Evolutionary conservation across 2,888 invertebrate species (phyloP), one percentile per base, ranked within the genome.

Genomic region (Horisme vitalbata): DNA sequence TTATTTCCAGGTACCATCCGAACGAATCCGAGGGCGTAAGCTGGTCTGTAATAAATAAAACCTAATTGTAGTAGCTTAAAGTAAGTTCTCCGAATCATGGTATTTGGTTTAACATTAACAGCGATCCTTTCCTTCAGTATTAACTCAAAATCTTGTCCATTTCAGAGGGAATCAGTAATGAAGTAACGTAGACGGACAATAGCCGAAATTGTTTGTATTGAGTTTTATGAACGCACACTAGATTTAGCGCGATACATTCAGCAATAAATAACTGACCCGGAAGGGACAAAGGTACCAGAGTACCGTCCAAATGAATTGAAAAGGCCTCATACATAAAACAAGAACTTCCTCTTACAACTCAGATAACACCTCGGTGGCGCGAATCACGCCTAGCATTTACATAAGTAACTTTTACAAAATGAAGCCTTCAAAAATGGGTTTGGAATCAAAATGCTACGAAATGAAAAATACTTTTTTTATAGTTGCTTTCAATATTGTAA

Each of bases 191-290:
- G 45, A 52, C 44, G 55, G 60, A 67, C 63, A 67, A 63, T 62
- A 57, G 62, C 44, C 59, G 61, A 65, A 57, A 71, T 70, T 69
- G 69, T 67, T 68, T 65, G 61, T 68, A 63, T 70, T 60, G 61
- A 67, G 63, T 61, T 68, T 65, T 71, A 71, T 71, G 71, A 77
- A 75, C 75, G 77, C 69, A 70, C 68, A 71, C 70, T 73, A 71
- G 74, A 80, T 80, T 80, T 80, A 80, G 73, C 78, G 75, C 68
- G 77, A 81, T 80, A 84, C 79, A 82, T 52, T 75, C 63, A 71
- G 79, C 79, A 84, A 85, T 86, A 86, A 86, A 86, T 86, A 85
- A 86, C 78, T 83, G 83, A 83, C 79, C 84, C 85, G 83, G 80
- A 85, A 84, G 77, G 83, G 86, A 85, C 83, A 82, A 81, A 85